phyloP scores from a whole-genome alignment of 92 coral and sea anemone genomes.

The Zoanthus solanderi region DNA sequence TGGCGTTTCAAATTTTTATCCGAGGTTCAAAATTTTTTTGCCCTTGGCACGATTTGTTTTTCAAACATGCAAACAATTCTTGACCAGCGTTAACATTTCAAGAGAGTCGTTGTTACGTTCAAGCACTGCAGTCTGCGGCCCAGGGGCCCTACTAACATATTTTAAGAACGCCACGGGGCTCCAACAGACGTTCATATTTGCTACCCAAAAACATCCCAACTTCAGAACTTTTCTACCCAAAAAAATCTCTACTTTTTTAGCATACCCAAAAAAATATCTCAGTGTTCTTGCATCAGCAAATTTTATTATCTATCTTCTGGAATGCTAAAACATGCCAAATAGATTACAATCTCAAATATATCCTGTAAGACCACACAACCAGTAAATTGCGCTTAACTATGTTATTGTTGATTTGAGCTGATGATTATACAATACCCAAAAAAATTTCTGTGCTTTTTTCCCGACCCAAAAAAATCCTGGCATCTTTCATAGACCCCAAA shows the following conservation, averaged over 20 bases:
- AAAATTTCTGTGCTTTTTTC: not conserved
- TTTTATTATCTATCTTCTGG: no score
- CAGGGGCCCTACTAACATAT: not conserved
- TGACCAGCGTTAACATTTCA: no score
- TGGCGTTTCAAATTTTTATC: no score
- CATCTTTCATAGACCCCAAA: no score
- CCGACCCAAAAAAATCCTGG: not conserved
- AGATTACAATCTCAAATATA: not conserved
- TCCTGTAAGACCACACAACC: not conserved
- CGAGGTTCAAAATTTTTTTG: no score
- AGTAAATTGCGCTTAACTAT: not conserved
- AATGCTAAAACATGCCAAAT: no score
- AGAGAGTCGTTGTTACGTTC: not conserved
- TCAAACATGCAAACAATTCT: no score
- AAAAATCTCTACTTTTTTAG: not conserved
- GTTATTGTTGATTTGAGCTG: not conserved
- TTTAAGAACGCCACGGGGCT: not conserved
- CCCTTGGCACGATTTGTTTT: no score
- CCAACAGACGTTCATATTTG: not conserved
- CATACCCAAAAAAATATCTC: not conserved
- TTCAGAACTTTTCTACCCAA: not conserved
- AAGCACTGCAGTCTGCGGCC: not conserved
- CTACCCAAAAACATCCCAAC: not conserved
- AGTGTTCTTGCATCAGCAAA: not conserved
- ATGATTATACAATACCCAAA: not conserved